Evolutionary conservation across 2,888 invertebrate genomes (phyloP), one percentile per base, ranked within the genome.

Genomic region (Drosophila glabriapex): DNA sequence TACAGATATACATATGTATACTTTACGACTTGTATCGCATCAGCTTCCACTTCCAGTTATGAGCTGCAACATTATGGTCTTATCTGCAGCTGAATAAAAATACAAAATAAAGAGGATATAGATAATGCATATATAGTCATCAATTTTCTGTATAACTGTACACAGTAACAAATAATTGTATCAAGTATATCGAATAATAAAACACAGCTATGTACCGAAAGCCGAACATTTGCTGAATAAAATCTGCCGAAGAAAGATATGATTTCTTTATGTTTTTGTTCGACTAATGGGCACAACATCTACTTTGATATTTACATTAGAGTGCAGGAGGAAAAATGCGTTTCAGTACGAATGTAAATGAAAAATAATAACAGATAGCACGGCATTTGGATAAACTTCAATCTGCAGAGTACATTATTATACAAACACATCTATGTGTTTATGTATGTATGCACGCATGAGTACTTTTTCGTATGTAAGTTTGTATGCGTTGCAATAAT

Each of bases 41-140:
- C 53, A 58, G 58, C 46, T 64, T 59, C 56, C 31, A 67, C 67
- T 61, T 60, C 59, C 35, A 66, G 39, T 59, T 29, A 41, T 10
- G 6, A 52, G 53, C 14, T 52, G 62, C 59, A 52, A 68, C 78
- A 78, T 76, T 67, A 67, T 63, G 28, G n/a, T 33, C n/a, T 64
- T 52, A 46, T 59, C 54, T 62, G 78, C 39, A 76, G 41, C 39
- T 63, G 22, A 5, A 64, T 28, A 35, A 46, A 46, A 60, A 1
- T 49, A 14, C 25, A n/a, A 62, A n/a, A 31, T 29, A 9, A 29
- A 39, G 6, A 25, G 37, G 29, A 52, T 31, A 16, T 16, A n/a
- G n/a, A 28, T 22, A 31, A 31, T 41, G 39, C n/a, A 33, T 37
- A 53, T 28, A 28, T 50, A 28, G 16, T 46, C 25, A 46, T 46